These are phyloP conservation scores for Nymphicus hollandicus DNA, from an alignment of 2,113 vertebrate genomes.

Conservation along the genomic window DNA sequence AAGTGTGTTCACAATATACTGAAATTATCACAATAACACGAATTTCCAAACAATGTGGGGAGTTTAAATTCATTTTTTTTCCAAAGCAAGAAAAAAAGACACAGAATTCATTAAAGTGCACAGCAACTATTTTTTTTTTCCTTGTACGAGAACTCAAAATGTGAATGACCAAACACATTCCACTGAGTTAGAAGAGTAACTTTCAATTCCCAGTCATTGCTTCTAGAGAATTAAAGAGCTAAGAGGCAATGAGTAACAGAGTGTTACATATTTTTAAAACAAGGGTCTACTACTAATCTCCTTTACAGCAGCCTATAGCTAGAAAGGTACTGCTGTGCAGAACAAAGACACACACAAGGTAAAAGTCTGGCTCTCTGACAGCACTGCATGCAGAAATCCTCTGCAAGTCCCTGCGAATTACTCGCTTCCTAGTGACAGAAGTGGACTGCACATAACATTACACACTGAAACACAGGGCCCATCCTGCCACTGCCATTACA, in stretches of 20 bases:
- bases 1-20: neutral
- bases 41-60: neutral
- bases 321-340: neutral
- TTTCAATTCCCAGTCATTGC: neutral
- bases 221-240: neutral
- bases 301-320: neutral
- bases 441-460: neutral
- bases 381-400: neutral
- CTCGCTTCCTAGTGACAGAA: neutral
- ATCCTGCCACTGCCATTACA: neutral
- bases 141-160: neutral
- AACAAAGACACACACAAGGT: accelerated
- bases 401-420: neutral
- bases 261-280: neutral
- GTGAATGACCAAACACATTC: neutral
- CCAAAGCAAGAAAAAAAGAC: neutral
- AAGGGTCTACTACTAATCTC: accelerated
- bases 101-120: neutral
- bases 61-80: neutral
- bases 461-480: neutral
- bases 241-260: neutral
- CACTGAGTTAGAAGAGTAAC: neutral
- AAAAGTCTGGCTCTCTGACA: neutral
- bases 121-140: neutral
- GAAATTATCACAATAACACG: neutral